Percentiles rank a stretch among this genome's conserved stretches.
These are phyloP conservation scores for Eurypyga helias DNA, from an alignment of 2,113 vertebrate genomes.

Conservation along the genomic window DNA sequence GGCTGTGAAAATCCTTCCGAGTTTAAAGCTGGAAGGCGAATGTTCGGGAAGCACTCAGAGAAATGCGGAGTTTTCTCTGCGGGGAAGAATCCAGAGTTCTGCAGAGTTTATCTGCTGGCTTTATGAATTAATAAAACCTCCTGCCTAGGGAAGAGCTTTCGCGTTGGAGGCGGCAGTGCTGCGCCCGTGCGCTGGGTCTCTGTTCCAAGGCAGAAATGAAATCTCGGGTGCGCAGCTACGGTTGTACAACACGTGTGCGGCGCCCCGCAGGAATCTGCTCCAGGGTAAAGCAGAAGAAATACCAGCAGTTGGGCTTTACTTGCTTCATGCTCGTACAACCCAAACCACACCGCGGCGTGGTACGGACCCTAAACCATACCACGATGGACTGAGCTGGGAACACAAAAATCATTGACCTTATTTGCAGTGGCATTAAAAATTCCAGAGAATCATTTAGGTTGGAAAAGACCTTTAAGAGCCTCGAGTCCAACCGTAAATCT, in stretches of 20 bases:
- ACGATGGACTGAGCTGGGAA: neutral
- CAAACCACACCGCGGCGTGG: no score
- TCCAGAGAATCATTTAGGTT: neutral
- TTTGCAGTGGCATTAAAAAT: neutral
- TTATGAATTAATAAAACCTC: neutral
- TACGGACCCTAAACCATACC: no score
- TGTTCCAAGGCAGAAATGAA: neutral
- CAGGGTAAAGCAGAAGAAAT: neutral
- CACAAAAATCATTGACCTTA: neutral
- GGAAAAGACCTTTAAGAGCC: neutral
- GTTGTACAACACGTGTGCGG: accelerated
- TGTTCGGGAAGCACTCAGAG: neutral
- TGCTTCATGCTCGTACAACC: neutral
- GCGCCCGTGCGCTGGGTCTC: neutral
- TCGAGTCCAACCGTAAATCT: no score
- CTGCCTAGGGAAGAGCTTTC: neutral
- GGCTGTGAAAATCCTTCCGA: neutral
- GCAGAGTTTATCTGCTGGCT: neutral
- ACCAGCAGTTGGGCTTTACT: neutral
- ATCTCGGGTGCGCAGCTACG: no score
- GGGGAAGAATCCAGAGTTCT: neutral
- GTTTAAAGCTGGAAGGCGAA: neutral
- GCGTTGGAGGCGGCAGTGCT: neutral
- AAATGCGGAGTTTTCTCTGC: neutral
- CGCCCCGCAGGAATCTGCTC: neutral